Conservation (phyloP, 2,113 vertebrate species). For the Sturnira hondurensis region DNA sequence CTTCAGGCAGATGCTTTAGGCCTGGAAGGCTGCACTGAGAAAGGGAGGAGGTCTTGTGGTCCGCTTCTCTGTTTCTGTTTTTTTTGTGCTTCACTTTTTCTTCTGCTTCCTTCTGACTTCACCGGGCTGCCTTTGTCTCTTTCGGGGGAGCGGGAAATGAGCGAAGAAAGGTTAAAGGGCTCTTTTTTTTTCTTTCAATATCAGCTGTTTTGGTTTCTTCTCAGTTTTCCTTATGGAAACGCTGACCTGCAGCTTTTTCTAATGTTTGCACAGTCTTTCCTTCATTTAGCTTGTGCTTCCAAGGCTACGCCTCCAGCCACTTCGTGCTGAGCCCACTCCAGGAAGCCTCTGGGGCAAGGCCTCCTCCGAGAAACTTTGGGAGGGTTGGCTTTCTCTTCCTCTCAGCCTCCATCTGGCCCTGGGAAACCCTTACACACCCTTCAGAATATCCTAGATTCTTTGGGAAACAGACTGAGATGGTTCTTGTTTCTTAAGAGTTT, state of each 20-base stretch:
- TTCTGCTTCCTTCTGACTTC: neutral
- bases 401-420: neutral
- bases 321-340: neutral
- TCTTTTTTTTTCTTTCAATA: neutral
- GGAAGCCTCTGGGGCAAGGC: neutral
- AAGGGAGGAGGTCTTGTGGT: neutral
- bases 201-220: neutral
- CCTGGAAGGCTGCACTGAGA: neutral
- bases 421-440: neutral
- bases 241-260: neutral
- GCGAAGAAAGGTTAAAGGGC: neutral
- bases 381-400: neutral
- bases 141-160: neutral
- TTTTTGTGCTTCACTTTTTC: neutral
- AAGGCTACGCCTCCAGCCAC: neutral
- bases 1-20: neutral
- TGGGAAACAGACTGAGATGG: constrained; percentile 70
- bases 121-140: neutral
- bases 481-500: constrained; percentile 70
- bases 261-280: neutral
- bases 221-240: neutral
- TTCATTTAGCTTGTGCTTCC: neutral
- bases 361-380: neutral
- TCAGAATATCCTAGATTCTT: constrained; percentile 45
- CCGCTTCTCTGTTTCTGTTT: neutral